phyloP scores from a whole-genome alignment of 2,797 vertebrate species.

The Sebastes alutus region DNA sequence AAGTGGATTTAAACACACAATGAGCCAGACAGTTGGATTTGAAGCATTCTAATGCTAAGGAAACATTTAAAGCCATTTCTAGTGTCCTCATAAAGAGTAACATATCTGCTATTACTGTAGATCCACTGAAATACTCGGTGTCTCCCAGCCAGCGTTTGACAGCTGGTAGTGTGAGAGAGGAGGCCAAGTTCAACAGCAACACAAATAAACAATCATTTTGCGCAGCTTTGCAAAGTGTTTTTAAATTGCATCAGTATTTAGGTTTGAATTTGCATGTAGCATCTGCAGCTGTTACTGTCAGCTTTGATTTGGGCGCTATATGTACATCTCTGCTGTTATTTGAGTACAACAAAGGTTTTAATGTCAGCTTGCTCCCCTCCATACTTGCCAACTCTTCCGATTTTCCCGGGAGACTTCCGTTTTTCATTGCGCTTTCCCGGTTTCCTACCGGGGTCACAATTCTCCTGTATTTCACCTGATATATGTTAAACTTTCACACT shows the following conservation, averaged over 20 bases:
- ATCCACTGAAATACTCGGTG: neutral
- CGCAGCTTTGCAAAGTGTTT: neutral
- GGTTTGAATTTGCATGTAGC: neutral
- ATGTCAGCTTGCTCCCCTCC: neutral
- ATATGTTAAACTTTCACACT: too few relatives aligned
- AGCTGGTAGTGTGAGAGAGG: slow-evolving; percentile 5
- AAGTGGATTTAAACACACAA: neutral
- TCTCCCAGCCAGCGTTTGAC: slow-evolving; percentile 1
- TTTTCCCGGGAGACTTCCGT: too few relatives aligned
- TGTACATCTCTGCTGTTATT: neutral
- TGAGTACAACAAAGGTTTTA: neutral
- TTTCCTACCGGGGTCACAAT: too few relatives aligned
- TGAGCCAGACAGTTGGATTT: neutral
- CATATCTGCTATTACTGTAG: neutral
- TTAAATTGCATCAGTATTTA: slow-evolving; percentile 9
- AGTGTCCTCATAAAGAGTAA: neutral
- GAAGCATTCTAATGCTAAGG: neutral
- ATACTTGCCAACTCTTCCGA: too few relatives aligned
- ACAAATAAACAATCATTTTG: slow-evolving; percentile 14
- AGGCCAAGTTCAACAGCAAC: slow-evolving; percentile 17
- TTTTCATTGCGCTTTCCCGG: too few relatives aligned
- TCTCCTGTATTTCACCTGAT: too few relatives aligned
- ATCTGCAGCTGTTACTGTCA: neutral
- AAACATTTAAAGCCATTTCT: neutral
- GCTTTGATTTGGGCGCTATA: neutral